A percentile compares a stretch with the other conserved stretches of the same genome.
Conservation (phyloP, 2,888 invertebrate genomes). For the Cataglyphis rosenhaueri region DNA sequence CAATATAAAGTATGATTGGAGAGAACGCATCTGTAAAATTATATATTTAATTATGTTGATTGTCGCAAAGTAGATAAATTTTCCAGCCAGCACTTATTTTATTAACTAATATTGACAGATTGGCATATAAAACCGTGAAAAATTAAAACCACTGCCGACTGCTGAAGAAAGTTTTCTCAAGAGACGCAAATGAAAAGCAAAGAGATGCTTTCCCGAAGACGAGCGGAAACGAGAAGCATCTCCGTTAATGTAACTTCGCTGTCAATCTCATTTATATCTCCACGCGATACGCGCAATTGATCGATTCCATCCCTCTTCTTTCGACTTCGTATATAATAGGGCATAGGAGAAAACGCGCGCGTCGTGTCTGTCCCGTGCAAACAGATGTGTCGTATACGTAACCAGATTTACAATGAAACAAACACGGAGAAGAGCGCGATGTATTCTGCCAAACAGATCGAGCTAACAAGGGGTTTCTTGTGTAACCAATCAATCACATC, state of each 20-base stretch:
- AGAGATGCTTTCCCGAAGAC: neutral
- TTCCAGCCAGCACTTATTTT: neutral
- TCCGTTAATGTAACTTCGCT: slow-evolving; percentile 6
- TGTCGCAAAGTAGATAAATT: neutral
- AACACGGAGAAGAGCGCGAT: neutral
- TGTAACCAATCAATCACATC: slow-evolving; percentile 6
- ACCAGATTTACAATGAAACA: slow-evolving; percentile 7
- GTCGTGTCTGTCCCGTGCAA: neutral
- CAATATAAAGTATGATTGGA: neutral
- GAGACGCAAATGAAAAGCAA: neutral
- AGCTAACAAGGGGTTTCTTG: slow-evolving; percentile 12
- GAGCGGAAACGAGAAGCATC: neutral
- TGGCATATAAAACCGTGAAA: neutral
- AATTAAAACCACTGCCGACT: neutral
- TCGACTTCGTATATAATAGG: slow-evolving; percentile 6
- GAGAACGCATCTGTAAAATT: neutral
- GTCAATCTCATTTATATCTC: slow-evolving; percentile 3
- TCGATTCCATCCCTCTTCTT: neutral
- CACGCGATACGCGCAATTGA: neutral
- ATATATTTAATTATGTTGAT: neutral
- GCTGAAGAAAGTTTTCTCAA: slow-evolving; percentile 28
- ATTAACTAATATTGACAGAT: neutral
- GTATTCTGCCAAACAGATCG: neutral
- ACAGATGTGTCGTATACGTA: neutral
- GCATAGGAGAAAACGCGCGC: neutral